phyloP scores from a whole-genome alignment of 2,113 vertebrate genomes.

The Ctenodactylus gundi region DNA sequence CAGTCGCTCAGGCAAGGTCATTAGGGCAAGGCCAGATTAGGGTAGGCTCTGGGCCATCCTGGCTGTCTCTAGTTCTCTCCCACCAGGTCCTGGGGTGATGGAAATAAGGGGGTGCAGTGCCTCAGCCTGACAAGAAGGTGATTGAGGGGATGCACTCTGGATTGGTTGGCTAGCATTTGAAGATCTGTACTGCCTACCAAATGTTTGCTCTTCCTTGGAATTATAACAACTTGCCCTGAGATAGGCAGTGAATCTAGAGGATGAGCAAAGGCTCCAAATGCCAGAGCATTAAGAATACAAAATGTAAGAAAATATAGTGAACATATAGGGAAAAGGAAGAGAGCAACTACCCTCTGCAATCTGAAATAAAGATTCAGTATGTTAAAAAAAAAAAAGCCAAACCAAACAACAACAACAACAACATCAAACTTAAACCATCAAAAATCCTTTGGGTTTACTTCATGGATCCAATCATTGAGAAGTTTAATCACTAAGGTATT shows the following conservation, averaged over 20 bases:
- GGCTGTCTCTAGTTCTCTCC: not conserved
- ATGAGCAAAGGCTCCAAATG: not conserved
- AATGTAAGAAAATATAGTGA: constrained; percentile 37
- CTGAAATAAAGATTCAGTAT: not conserved
- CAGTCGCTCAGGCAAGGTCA: not conserved
- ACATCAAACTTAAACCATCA: too few relatives aligned
- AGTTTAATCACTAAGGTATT: not conserved
- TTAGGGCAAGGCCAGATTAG: not conserved
- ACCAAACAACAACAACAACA: too few relatives aligned
- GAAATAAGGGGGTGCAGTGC: not conserved
- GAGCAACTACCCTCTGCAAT: not conserved
- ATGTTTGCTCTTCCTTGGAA: not conserved
- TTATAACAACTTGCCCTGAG: not conserved
- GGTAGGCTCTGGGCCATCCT: not conserved
- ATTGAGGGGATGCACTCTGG: not conserved
- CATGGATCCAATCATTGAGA: not conserved
- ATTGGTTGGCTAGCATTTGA: not conserved
- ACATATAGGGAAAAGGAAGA: not conserved
- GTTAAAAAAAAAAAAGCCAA: too few relatives aligned
- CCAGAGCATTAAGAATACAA: not conserved
- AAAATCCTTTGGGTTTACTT: constrained; percentile 8
- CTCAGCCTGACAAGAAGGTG: not conserved
- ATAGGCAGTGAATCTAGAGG: not conserved
- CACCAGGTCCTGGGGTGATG: not conserved
- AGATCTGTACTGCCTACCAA: not conserved